Conservation (phyloP, 2,888 invertebrate genomes). For the Ectropis crepuscularia region DNA sequence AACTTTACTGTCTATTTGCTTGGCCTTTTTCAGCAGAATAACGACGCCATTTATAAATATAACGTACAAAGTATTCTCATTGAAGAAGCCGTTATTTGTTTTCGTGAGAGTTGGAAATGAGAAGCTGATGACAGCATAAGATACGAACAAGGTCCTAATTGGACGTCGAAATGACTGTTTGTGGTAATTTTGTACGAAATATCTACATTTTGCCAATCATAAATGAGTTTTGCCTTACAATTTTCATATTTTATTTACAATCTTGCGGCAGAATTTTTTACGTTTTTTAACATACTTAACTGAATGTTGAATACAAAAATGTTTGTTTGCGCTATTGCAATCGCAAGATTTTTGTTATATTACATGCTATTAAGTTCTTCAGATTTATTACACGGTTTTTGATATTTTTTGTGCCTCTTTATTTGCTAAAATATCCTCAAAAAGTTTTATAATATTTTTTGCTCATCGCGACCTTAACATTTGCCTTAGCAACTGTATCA, state of each 20-base stretch:
- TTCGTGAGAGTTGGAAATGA: slow-evolving; percentile 21
- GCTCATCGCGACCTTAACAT: no score
- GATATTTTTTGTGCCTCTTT: no score
- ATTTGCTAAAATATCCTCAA: no score
- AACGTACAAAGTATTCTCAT: slow-evolving; percentile 20
- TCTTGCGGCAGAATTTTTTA: background rate
- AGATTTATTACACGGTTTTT: no score
- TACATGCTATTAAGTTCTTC: no score
- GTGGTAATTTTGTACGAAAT: background rate
- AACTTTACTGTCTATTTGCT: slow-evolving; percentile 58
- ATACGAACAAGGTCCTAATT: slow-evolving; percentile 16
- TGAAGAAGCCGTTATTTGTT: slow-evolving; percentile 30
- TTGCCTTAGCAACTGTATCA: no score
- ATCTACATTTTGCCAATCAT: background rate
- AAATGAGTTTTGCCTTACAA: background rate
- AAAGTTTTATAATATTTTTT: no score
- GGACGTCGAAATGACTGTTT: slow-evolving; percentile 10
- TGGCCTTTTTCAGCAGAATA: slow-evolving; percentile 60
- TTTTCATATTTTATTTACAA: no score
- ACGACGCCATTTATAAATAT: slow-evolving; percentile 33
- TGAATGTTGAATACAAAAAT: no score
- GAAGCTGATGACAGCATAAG: slow-evolving; percentile 17
- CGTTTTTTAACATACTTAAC: background rate
- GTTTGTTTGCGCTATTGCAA: no score
- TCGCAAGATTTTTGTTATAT: no score